Conservation (phyloP, 2,113 vertebrate species). For the Otolemur garnettii region DNA sequence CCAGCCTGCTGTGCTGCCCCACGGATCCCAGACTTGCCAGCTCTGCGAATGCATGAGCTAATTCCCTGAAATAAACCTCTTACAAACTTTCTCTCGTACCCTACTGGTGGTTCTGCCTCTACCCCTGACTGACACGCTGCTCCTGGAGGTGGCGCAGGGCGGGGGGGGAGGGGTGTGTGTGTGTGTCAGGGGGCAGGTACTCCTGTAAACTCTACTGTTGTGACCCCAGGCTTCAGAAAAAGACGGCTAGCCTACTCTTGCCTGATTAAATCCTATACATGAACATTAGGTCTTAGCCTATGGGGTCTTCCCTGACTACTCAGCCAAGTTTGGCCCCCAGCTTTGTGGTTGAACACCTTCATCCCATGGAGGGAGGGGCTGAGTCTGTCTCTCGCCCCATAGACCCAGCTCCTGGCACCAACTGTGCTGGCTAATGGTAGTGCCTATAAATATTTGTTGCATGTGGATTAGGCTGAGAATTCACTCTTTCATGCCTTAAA, state of each 20-base stretch:
- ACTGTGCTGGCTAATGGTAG: background rate
- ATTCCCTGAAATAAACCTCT: background rate
- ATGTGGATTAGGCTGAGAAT: background rate
- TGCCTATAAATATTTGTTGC: background rate
- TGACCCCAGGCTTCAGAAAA: background rate
- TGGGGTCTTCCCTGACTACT: background rate
- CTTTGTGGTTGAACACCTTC: background rate
- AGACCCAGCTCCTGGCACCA: background rate
- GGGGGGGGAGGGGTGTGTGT: no score
- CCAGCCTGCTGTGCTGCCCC: background rate
- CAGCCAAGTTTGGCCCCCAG: background rate
- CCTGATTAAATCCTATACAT: background rate
- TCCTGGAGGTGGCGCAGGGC: no score
- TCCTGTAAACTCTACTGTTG: background rate
- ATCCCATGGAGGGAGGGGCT: background rate
- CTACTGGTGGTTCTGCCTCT: background rate
- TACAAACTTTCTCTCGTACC: background rate
- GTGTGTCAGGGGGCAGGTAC: background rate
- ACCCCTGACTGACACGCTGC: background rate
- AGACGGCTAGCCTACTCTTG: background rate
- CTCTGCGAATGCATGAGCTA: background rate
- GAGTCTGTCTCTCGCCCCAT: background rate
- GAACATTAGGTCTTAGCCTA: background rate
- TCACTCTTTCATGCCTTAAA: no score
- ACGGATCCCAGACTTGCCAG: background rate